phyloP scores from a whole-genome alignment of 2,113 vertebrate genomes.

The Saguinus midas region DNA sequence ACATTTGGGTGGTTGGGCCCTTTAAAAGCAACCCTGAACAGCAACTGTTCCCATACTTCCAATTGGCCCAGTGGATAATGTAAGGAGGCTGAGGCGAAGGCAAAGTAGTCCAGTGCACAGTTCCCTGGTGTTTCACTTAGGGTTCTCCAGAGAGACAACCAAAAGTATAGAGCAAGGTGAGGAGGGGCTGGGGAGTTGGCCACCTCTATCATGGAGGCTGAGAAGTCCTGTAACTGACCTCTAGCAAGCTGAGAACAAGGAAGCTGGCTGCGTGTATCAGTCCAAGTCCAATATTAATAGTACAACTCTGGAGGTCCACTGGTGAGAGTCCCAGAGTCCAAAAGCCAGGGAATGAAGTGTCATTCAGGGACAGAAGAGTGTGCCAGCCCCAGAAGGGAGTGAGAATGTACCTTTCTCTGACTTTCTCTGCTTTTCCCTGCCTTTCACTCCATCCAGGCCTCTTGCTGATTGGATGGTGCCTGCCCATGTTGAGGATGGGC shows the following conservation, averaged over 20 bases:
- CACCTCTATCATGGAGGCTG: neutral
- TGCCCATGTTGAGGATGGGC: neutral
- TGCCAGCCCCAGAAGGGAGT: neutral
- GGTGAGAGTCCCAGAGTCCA: neutral
- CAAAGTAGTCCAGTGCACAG: neutral
- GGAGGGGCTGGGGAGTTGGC: neutral
- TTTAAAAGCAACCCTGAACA: neutral
- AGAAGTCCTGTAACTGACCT: neutral
- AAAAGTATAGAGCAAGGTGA: neutral
- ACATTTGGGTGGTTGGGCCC: neutral
- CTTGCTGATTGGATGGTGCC: neutral
- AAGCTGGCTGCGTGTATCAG: too few species aligned
- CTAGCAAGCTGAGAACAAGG: neutral
- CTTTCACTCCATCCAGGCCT: neutral
- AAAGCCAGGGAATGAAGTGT: neutral
- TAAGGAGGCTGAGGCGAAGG: neutral
- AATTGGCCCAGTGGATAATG: neutral
- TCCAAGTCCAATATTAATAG: too few species aligned
- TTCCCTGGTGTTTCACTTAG: neutral
- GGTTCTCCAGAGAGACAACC: neutral
- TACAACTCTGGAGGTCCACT: neutral
- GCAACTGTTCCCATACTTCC: neutral
- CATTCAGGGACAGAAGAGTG: neutral
- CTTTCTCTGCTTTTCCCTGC: neutral
- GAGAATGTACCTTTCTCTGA: neutral